phyloP scores from a whole-genome alignment of 2,113 vertebrate species.

The Dicentrarchus labrax region DNA sequence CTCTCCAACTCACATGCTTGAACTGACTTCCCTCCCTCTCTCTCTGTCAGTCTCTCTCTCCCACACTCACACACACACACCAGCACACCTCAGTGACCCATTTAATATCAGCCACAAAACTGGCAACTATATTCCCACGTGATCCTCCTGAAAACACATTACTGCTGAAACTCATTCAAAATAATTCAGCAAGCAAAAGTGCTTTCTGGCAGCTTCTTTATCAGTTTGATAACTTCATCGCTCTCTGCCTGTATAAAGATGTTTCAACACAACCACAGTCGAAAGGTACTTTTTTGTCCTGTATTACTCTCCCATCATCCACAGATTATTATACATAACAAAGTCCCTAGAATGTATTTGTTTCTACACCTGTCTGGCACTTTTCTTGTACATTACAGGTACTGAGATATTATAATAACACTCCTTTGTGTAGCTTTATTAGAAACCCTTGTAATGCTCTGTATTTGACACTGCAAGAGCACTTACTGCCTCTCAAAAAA shows the following conservation, averaged over 20 bases:
- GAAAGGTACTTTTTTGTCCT: slow-evolving; percentile 26
- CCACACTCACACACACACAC: slow-evolving; percentile 21
- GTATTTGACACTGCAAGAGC: slow-evolving; percentile 6
- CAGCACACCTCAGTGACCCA: slow-evolving; percentile 56
- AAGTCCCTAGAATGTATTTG: neutral
- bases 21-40: slow-evolving; percentile 14
- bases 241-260: slow-evolving; percentile 30
- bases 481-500: neutral
- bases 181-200: slow-evolving; percentile 55
- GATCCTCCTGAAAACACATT: slow-evolving; percentile 52
- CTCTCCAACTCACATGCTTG: slow-evolving; percentile 44
- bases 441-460: slow-evolving; percentile 2
- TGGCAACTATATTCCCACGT: slow-evolving; percentile 37
- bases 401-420: slow-evolving; percentile 13
- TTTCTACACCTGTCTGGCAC: neutral
- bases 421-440: slow-evolving; percentile 13
- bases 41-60: neutral
- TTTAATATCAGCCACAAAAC: slow-evolving; percentile 66
- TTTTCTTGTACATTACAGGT: slow-evolving; percentile 2
- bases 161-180: slow-evolving; percentile 49
- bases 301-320: slow-evolving; percentile 3
- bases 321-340: slow-evolving; percentile 22
- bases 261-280: slow-evolving; percentile 13
- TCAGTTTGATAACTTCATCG: slow-evolving; percentile 57
- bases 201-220: slow-evolving; percentile 51